A percentile compares a stretch with the other conserved stretches of the same genome.
Conservation (phyloP, 2,888 invertebrate genomes). For the Drosophila kokeensis region DNA sequence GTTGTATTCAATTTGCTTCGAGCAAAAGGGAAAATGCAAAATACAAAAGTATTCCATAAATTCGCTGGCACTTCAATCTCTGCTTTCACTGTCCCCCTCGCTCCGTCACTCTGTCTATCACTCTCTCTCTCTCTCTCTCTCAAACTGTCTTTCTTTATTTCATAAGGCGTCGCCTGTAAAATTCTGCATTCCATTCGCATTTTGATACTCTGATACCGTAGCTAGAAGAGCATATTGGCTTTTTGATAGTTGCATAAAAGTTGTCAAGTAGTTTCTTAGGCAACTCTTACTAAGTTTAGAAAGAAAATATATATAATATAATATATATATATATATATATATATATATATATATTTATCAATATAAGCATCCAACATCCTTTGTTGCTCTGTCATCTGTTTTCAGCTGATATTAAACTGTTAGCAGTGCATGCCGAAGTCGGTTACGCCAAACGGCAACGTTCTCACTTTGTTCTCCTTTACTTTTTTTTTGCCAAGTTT, state of each 20-base stretch:
- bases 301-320: no score
- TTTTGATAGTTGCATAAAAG: neutral
- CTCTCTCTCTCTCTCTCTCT: neutral
- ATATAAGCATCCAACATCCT: neutral
- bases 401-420: neutral
- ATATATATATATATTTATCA: no score
- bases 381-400: neutral
- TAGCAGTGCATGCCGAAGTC: neutral
- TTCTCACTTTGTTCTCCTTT: slow-evolving; percentile 5
- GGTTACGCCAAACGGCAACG: neutral
- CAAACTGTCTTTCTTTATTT: slow-evolving; percentile 36
- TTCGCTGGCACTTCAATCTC: slow-evolving; percentile 77
- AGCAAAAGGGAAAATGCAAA: slow-evolving; percentile 42
- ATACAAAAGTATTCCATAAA: slow-evolving; percentile 73
- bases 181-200: slow-evolving; percentile 70
- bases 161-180: slow-evolving; percentile 46
- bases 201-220: neutral
- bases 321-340: no score
- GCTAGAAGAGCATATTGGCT: neutral
- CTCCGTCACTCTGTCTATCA: neutral
- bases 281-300: no score
- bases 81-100: slow-evolving; percentile 3
- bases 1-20: slow-evolving; percentile 75
- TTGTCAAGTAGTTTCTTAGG: neutral
- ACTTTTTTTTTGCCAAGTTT: slow-evolving; percentile 49